phyloP scores from a whole-genome alignment of 2,888 invertebrate genomes.

The Drosophila prostipennis region DNA sequence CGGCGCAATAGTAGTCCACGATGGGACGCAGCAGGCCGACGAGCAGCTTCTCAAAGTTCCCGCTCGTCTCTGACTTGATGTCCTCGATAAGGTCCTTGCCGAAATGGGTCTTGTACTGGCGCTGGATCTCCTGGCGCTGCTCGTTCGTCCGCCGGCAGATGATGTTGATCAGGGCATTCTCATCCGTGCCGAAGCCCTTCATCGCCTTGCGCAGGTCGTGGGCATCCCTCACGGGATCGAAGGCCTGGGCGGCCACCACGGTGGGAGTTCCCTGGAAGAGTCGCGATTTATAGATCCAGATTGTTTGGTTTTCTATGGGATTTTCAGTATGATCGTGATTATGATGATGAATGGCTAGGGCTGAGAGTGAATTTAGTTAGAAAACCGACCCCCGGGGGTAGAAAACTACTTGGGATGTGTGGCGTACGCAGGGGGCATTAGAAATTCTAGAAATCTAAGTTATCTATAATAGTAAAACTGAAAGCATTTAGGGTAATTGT shows the following conservation, averaged over 20 bases:
- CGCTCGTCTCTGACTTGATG: constrained; percentile 94
- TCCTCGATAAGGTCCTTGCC: constrained; percentile 91
- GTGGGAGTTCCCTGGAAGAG: constrained; percentile 86
- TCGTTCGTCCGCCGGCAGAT: constrained; percentile 92
- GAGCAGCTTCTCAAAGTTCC: constrained; percentile 93
- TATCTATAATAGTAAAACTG: background rate
- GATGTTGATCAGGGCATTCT: constrained; percentile 93
- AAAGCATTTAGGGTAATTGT: background rate
- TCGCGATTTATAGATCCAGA: background rate
- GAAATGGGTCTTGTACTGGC: constrained; percentile 84
- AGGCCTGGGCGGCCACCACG: constrained; percentile 90
- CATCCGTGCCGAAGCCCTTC: constrained; percentile 96
- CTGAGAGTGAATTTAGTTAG: background rate
- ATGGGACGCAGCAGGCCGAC: constrained; percentile 94
- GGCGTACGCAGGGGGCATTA: background rate
- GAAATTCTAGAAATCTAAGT: background rate
- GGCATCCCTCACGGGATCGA: constrained; percentile 92
- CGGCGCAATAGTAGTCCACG: constrained; percentile 91
- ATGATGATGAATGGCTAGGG: background rate
- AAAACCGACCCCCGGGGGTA: background rate
- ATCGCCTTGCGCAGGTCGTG: constrained; percentile 93
- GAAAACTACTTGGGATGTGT: background rate
- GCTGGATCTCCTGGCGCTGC: constrained; percentile 88
- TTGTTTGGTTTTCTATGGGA: no score
- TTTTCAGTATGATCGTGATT: background rate